These are phyloP conservation scores for Dugesia japonica DNA, from an alignment of 2,888 invertebrate species.

Conservation along the genomic window DNA sequence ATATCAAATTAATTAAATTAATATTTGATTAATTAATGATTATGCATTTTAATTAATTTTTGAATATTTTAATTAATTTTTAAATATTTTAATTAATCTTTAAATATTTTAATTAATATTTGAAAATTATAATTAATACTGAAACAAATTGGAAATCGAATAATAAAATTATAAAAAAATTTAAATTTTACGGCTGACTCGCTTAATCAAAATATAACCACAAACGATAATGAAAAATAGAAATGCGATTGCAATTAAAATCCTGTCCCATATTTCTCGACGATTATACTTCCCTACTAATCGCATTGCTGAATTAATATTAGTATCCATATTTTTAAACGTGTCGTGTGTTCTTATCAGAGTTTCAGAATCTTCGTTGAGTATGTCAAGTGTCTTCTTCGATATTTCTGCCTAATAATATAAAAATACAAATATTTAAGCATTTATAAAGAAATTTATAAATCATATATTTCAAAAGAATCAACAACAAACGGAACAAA, in stretches of 20 bases:
- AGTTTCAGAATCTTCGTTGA: not conserved
- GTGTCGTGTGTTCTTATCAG: not conserved
- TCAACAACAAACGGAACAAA: too few species aligned
- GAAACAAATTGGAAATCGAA: too few species aligned
- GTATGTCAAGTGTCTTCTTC: not conserved
- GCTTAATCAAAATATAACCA: not conserved
- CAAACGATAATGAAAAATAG: not conserved
- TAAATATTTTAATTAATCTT: too few species aligned
- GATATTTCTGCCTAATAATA: not conserved
- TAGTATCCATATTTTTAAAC: not conserved
- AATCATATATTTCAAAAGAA: too few species aligned
- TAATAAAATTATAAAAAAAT: too few species aligned
- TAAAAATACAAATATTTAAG: not conserved
- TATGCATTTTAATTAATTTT: too few species aligned
- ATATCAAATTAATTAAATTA: too few species aligned
- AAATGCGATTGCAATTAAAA: not conserved
- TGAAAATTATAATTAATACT: too few species aligned
- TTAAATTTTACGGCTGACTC: not conserved
- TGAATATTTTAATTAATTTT: too few species aligned
- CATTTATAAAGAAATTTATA: too few species aligned
- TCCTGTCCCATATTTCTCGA: not conserved
- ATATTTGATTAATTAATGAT: too few species aligned
- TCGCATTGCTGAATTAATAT: not conserved
- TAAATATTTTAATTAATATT: too few species aligned
- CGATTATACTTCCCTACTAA: not conserved